A percentile compares a stretch with the other conserved stretches of the same genome.
Evolutionary conservation across 2,113 vertebrate species (phyloP).

Genomic region (Zosterops pallidus): DNA sequence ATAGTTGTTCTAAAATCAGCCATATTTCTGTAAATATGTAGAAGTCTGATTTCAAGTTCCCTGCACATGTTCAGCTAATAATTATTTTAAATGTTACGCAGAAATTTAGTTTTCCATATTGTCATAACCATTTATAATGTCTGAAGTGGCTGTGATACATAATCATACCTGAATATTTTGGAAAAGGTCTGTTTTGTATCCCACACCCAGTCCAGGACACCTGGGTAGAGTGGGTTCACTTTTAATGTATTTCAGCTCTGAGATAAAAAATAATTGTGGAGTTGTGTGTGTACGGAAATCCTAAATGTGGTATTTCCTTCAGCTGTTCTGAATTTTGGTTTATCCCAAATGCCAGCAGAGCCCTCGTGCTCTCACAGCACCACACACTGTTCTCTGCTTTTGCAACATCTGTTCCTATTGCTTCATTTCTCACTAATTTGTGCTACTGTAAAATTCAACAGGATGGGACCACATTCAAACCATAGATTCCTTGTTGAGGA

Average conservation of each 20-base stretch:
- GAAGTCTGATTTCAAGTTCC: neutral
- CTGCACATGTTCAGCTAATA: neutral
- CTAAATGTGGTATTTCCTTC: fast-evolving
- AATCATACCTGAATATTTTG: neutral
- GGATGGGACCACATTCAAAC: slow-evolving; percentile 99
- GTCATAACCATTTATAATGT: neutral
- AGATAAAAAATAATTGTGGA: neutral
- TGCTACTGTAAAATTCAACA: slow-evolving; percentile 69
- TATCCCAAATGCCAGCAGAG: neutral
- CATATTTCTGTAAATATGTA: neutral
- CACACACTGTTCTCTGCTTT: neutral
- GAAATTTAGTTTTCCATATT: neutral
- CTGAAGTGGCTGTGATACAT: neutral
- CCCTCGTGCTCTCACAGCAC: neutral
- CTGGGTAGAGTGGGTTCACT: neutral
- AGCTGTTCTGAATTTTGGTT: neutral
- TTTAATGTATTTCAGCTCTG: neutral
- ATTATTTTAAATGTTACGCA: neutral
- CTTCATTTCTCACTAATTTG: slow-evolving; percentile 16
- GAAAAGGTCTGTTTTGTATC: neutral
- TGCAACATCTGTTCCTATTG: neutral
- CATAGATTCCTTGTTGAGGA: slow-evolving; percentile 99
- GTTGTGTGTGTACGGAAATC: neutral
- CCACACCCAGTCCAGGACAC: neutral
- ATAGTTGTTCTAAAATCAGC: neutral